phyloP scores from a whole-genome alignment of 2,888 invertebrate species.

The Idaea biselata region DNA sequence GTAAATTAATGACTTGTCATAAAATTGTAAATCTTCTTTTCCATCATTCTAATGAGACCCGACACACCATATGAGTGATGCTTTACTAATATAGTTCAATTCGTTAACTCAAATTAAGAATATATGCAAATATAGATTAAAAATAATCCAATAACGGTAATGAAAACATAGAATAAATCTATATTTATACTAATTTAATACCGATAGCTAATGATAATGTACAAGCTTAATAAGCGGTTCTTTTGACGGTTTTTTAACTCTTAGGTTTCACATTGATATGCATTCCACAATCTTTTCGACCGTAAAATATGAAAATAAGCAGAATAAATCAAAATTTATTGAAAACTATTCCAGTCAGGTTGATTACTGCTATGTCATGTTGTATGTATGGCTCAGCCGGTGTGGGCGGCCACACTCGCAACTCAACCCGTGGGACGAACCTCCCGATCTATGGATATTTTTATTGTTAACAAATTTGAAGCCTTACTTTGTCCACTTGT shows the following conservation, averaged over 20 bases:
- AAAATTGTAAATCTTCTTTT: neutral
- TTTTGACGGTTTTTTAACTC: conserved; percentile 25
- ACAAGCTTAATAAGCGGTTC: conserved; percentile 29
- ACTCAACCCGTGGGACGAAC: conserved; percentile 45
- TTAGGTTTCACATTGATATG: conserved; percentile 22
- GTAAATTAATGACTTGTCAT: neutral
- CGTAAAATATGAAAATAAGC: conserved; percentile 42
- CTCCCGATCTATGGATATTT: conserved; percentile 38
- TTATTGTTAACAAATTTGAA: conserved; percentile 50
- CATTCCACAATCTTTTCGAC: conserved; percentile 32
- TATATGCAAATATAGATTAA: conserved; percentile 18
- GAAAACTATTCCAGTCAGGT: conserved; percentile 53
- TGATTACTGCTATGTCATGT: conserved; percentile 56
- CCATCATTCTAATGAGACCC: neutral
- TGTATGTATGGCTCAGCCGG: conserved; percentile 21
- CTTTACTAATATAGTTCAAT: neutral
- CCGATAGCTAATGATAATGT: conserved; percentile 31
- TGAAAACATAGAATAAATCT: conserved; percentile 27
- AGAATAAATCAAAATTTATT: conserved; percentile 58
- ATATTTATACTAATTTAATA: conserved; percentile 30
- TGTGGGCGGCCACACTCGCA: conserved; percentile 53
- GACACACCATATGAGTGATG: neutral
- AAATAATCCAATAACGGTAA: conserved; percentile 19
- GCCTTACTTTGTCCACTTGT: conserved; percentile 30
- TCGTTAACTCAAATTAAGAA: neutral